Base-by-base conservation (phyloP, 2,888 invertebrate genomes). In the Pyrrhosoma nymphula region DNA sequence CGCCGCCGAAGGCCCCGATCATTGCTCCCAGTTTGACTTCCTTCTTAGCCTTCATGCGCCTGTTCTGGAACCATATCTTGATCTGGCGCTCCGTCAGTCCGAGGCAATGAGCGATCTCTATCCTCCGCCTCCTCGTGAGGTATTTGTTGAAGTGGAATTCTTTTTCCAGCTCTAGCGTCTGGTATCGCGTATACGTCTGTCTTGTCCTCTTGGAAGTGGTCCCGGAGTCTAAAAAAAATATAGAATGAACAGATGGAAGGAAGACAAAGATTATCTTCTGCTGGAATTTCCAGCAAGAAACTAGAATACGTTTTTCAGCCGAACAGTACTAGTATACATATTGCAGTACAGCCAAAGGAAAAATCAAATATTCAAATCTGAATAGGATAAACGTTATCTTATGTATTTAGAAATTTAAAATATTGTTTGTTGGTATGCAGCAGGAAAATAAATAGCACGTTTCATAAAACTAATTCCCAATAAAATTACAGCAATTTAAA, bases 141-240 rank as follows among this genome's bases (percentile, higher is more conserved):
- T 97, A 97, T 95, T 97, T 97, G 96, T 97, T 97, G 96, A 97
- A 97, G 96, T 97, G 97, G 96, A 97, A 97, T 96, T 97, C 97
- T 96, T 97, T 97, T 96, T 97, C 97, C 96, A 97, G 96, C 95
- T 97, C 97, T 96, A 97, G 96, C 56, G 97, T 97, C 95, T 97
- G 97, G 96, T 96, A 96, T 55, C 97, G 96, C 39, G 97, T 97
- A 96, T 97, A 96, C 14, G 96, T 96, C 95, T 96, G 96, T 95
- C 97, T 96, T 95, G 97, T 97, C 60, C 97, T 96, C 96, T 97
- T 97, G 2, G 96, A 95, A 95, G 91, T 95, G 39, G 95, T 96
- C 96, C 95, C 97, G 95, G 97, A 97, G 96, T 96, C 96, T 96
- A 96, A n/a, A 96, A 96, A 95, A 96, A 95, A 63, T 63, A 90